These are phyloP conservation scores for Spilarctia lutea DNA, from an alignment of 2,888 invertebrate species.

Conservation along the genomic window DNA sequence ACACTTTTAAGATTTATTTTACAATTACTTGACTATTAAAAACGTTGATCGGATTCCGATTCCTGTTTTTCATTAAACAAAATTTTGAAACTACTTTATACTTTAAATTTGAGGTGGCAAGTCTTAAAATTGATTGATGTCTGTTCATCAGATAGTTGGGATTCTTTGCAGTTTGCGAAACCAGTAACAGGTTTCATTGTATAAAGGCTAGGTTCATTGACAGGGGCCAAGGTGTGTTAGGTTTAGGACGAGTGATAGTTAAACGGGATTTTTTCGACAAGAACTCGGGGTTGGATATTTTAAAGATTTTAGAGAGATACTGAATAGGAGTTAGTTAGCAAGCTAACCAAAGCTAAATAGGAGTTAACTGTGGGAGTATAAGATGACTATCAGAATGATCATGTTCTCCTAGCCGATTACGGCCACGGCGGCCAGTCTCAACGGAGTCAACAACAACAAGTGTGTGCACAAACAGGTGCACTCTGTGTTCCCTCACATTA, in stretches of 20 bases:
- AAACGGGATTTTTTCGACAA: background rate
- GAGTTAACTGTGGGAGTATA: background rate
- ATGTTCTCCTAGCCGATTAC: too few relatives aligned
- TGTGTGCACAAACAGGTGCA: too few relatives aligned
- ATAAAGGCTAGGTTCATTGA: slow-evolving; percentile 50
- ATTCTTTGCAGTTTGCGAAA: slow-evolving; percentile 29
- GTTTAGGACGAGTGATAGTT: background rate
- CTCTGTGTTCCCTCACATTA: too few relatives aligned
- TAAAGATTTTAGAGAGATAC: background rate
- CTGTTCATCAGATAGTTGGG: slow-evolving; percentile 29
- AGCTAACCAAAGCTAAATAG: background rate
- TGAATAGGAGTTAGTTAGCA: too few relatives aligned
- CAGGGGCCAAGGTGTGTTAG: slow-evolving; percentile 19
- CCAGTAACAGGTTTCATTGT: slow-evolving; percentile 48
- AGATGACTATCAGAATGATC: background rate
- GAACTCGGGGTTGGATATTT: background rate
- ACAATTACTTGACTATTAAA: background rate
- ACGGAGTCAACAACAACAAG: too few relatives aligned
- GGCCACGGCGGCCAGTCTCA: too few relatives aligned
- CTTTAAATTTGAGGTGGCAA: slow-evolving; percentile 13
- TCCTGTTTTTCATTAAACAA: slow-evolving; percentile 12
- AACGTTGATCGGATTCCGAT: background rate
- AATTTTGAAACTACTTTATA: slow-evolving; percentile 1
- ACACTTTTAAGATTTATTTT: background rate
- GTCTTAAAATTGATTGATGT: slow-evolving; percentile 18